Evolutionary conservation across 2,113 vertebrate species (phyloP).

Genomic region (Rhinolophus ferrumequinum): DNA sequence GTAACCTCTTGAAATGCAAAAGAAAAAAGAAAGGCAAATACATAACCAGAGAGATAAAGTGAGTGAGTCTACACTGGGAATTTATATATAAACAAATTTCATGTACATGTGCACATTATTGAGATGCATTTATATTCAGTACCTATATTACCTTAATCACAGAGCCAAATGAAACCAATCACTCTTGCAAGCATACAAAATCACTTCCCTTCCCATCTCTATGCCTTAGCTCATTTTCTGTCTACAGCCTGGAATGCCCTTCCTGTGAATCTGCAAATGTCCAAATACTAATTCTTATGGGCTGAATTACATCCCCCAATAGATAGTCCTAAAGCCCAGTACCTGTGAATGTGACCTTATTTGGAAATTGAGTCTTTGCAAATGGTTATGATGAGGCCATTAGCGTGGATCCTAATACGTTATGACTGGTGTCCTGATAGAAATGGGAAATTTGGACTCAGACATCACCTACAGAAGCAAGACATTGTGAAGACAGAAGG

Average conservation of each 20-base stretch:
- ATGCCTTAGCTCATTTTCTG: not conserved
- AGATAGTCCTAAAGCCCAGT: not conserved
- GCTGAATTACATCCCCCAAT: not conserved
- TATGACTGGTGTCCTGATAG: not conserved
- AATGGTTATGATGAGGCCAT: not conserved
- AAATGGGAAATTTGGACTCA: not conserved
- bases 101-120: not conserved
- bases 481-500: not conserved
- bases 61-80: not conserved
- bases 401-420: not conserved
- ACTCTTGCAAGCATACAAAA: not conserved
- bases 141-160: not conserved
- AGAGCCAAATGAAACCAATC: not conserved
- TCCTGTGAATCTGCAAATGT: not conserved
- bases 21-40: not conserved
- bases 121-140: not conserved
- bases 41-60: not conserved
- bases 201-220: not conserved
- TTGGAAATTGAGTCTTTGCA: conserved; percentile 3
- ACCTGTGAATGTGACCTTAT: not conserved
- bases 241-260: not conserved
- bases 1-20: conserved; percentile 2
- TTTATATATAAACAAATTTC: not conserved
- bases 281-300: not conserved
- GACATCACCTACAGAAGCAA: not conserved